Base-by-base conservation (phyloP, 2,888 invertebrate species). In the Apocheima hispidaria region DNA sequence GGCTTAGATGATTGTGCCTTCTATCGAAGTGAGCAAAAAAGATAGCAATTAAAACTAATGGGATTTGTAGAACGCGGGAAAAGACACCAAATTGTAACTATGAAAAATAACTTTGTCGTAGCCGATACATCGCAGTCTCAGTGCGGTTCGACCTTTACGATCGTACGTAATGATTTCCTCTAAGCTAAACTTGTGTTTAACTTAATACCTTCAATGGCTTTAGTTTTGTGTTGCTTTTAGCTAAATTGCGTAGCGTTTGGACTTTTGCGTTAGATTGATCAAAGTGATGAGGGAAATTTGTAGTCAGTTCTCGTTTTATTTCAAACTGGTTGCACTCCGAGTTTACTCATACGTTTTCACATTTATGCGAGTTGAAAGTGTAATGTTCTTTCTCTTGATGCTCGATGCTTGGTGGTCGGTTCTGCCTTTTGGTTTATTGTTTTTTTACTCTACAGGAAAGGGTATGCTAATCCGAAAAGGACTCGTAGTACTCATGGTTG, bases 161-260 rank as follows among this genome's bases (percentile, higher is more conserved):
- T 33, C 18, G 46, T 41, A 52, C 58, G 20, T 38, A 60, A 54
- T 51, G 60, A 55, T 55, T 60, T 43, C 54, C 46, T 41, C 53
- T 30, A 55, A 60, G 50, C 48, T 30, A 60, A 60, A 60, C 60
- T 60, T 55, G 55, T 60, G 60, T 60, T 60, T 55, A 60, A 60
- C 54, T 60, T 60, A 55, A 60, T 60, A 60, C 55, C 55, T 55
- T 51, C 50, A 60, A 63, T 51, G 58, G 54, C 33, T 63, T 54
- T 54, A 55, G 54, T 63, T 63, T 56, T 48, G 51, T 51, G 54
- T 63, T 55, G 63, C 63, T 63, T 63, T 63, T 59, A 63, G 28
- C 54, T 16, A 63, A 59, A 59, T 63, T 53, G 63, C 46, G 36
- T 33, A 53, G 35, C 41, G 44, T 58, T 57, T 44, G 49, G 49